Conservation (phyloP, 2,113 vertebrate genomes). For the Petrocephalus zakoni region DNA sequence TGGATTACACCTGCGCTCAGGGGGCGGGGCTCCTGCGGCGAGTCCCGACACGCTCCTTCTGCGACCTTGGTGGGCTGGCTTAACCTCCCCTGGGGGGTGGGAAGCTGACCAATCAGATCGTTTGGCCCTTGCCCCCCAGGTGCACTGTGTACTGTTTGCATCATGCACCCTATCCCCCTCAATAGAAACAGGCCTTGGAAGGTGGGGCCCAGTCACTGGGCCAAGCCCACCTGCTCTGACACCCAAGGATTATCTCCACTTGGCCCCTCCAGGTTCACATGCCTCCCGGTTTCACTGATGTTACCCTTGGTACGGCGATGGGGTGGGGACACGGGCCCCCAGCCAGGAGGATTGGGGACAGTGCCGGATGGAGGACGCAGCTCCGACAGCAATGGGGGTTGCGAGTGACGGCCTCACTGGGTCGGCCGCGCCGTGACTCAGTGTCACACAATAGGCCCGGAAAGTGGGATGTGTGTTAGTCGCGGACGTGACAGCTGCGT, state of each 20-base stretch:
- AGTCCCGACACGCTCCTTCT: background rate
- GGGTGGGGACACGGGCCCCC: background rate
- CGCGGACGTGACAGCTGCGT: slow-evolving; percentile 5
- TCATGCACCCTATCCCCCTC: background rate
- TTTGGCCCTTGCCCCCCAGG: background rate
- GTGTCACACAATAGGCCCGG: slow-evolving; percentile 15
- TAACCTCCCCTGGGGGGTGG: background rate
- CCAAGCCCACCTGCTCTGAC: slow-evolving; percentile 36
- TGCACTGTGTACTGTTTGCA: background rate
- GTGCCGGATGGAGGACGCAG: background rate
- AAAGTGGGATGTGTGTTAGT: slow-evolving; percentile 17
- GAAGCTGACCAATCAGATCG: background rate
- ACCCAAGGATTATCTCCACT: slow-evolving; percentile 52
- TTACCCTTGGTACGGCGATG: slow-evolving; percentile 12
- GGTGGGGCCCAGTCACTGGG: background rate
- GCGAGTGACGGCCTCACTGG: background rate
- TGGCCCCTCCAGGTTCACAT: slow-evolving; percentile 34
- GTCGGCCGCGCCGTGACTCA: slow-evolving; percentile 5
- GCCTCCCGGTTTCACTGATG: slow-evolving; percentile 51
- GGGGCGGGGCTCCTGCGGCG: slow-evolving; percentile 14
- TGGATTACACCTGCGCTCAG: slow-evolving; percentile 3
- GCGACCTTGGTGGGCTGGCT: background rate
- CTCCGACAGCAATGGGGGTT: background rate
- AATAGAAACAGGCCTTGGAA: background rate
- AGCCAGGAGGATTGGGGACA: background rate